Conservation (phyloP, 2,888 invertebrate species). For the Dasysyrphus albostriatus region DNA sequence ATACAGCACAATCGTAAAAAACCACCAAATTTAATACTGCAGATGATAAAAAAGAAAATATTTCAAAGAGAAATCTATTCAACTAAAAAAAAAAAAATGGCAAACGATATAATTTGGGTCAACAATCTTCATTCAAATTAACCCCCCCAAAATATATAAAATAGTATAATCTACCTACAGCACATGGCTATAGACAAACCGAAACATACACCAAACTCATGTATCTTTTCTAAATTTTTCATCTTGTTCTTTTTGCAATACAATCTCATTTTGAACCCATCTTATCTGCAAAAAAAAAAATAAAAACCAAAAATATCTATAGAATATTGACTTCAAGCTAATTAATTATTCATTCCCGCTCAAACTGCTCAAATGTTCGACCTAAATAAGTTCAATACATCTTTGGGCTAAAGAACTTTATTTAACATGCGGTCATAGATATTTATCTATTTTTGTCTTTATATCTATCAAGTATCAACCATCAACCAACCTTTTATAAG, state of each 20-base stretch:
- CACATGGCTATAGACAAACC: too few relatives aligned
- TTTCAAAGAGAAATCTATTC: slow-evolving; percentile 2
- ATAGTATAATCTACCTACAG: not conserved
- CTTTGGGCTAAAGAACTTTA: slow-evolving; percentile 29
- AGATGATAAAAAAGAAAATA: not conserved
- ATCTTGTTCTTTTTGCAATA: slow-evolving; percentile 20
- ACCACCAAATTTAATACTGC: not conserved
- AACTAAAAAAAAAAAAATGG: not conserved
- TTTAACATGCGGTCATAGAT: slow-evolving; percentile 12
- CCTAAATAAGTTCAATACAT: slow-evolving; percentile 33
- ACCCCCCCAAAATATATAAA: not conserved
- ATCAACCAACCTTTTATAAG: slow-evolving; percentile 3
- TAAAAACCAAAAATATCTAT: slow-evolving; percentile 25
- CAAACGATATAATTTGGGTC: slow-evolving; percentile 6
- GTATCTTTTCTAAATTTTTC: slow-evolving; percentile 10
- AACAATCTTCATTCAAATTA: slow-evolving; percentile 22
- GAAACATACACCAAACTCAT: not conserved
- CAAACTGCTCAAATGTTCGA: slow-evolving; percentile 26
- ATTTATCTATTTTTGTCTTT: slow-evolving; percentile 24
- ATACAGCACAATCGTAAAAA: not conserved
- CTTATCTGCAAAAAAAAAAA: slow-evolving; percentile 17
- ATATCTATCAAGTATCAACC: not conserved
- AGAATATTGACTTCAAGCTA: slow-evolving; percentile 62
- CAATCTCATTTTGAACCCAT: slow-evolving; percentile 28
- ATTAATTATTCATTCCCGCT: slow-evolving; percentile 65